Base-by-base conservation (phyloP, 2,797 vertebrate genomes). In the Ambastaia sidthimunki region DNA sequence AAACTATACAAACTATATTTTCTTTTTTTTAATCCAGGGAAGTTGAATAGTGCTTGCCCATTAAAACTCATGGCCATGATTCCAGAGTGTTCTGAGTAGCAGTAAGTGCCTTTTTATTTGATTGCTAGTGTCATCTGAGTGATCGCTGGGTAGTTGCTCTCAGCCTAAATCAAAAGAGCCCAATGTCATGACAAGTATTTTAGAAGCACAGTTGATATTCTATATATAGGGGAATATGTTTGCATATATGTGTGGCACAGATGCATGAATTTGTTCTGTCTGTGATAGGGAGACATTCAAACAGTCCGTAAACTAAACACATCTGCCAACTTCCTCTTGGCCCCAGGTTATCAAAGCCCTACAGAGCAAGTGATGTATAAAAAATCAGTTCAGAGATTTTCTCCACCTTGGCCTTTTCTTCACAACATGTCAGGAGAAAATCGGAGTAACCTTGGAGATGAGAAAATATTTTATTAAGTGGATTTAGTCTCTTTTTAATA, bases 261-360 rank as follows among this genome's bases (percentile, higher is more conserved):
- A 68, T 23, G 23, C 23, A 78, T 66, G n/a, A 67, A 67, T 55
- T 63, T 37, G 60, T 19, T 73, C 48, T 34, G 23, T 73, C 34
- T 72, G 48, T 79, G 60, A 74, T 48, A 62, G 72, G 47, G 63
- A 74, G 80, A 81, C 74, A 86, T 81, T 84, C 80, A 78, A 79
- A 73, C 67, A 50, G 80, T 80, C 82, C 71, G 62, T 86, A 84
- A 84, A 86, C 85, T 84, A 82, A 84, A 80, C 82, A 84, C 85
- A 86, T 86, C 85, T 86, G 85, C 85, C 82, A 86, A 78, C 77
- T 84, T 84, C 82, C 67, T 78, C 74, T 78, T 69, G 82, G 85
- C 85, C 80, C 62, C n/a, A 82, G 82, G 85, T 80, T 82, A 86
- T 86, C 80, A 84, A 70, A 86, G 74, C 66, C 82, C 52, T 76